Conservation (phyloP, 2,797 vertebrate species). For the Coccyzus lansbergi region DNA sequence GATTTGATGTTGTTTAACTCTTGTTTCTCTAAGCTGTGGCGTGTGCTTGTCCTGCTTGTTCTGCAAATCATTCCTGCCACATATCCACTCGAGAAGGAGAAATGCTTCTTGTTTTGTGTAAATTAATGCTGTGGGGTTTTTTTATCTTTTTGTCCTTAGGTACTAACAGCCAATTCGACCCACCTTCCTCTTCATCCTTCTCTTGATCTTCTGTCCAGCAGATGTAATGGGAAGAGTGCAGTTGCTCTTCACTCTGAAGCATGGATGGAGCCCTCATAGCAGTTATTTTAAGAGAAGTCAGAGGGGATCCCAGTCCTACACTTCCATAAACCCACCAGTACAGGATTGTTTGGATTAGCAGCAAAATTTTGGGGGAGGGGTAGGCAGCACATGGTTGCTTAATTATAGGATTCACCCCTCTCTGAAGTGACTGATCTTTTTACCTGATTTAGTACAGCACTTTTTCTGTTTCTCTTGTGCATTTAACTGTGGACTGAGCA, state of each 20-base stretch:
- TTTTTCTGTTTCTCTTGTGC: constrained; percentile 25
- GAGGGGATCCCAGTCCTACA: neutral
- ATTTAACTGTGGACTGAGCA: neutral
- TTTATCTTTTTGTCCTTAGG: constrained; percentile 37
- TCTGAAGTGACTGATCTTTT: neutral
- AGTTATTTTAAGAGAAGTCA: neutral
- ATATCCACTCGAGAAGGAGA: constrained; percentile 35
- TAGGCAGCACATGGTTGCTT: neutral
- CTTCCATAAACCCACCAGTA: neutral
- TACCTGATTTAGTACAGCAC: neutral
- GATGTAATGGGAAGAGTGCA: constrained; percentile 39
- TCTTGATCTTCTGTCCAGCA: constrained; percentile 47
- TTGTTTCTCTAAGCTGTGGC: constrained; percentile 38
- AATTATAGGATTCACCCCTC: neutral
- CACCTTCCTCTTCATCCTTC: constrained; percentile 9
- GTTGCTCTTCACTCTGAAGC: constrained; percentile 44
- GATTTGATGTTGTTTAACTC: constrained; percentile 75
- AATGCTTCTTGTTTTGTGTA: constrained; percentile 54
- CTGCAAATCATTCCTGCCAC: neutral
- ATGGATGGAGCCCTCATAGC: neutral
- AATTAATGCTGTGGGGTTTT: constrained; percentile 4
- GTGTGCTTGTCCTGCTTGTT: neutral
- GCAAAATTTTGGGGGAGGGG: neutral
- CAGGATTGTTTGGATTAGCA: neutral
- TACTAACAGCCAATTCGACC: constrained; percentile 47